Percentiles rank a stretch among this genome's conserved stretches.
These are phyloP conservation scores for Gymnoscopelus microlampas DNA, from an alignment of 2,797 vertebrate species.

Conservation along the genomic window DNA sequence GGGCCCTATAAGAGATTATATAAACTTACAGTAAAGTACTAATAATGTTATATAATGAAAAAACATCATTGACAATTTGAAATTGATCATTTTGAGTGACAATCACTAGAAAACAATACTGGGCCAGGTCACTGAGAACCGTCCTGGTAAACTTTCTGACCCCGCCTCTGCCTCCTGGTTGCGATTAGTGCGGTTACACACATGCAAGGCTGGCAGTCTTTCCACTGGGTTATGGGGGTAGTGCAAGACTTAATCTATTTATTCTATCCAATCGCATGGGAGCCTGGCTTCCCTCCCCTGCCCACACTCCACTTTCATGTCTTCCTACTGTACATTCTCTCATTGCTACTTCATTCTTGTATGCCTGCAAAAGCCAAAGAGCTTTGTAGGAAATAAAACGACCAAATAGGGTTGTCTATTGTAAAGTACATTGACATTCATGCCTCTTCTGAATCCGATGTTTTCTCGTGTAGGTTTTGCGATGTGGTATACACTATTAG, in stretches of 20 bases:
- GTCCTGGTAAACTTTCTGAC: neutral
- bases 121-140: neutral
- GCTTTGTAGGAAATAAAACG: slow-evolving; percentile 16
- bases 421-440: neutral
- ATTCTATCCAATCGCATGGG: slow-evolving; percentile 67
- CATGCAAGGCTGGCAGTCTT: slow-evolving; percentile 26
- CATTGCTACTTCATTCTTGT: slow-evolving; percentile 20
- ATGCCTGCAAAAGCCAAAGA: slow-evolving; percentile 9
- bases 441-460: neutral
- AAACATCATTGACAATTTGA: no score
- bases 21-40: no score
- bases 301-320: slow-evolving; percentile 42
- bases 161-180: slow-evolving; percentile 1
- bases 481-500: slow-evolving; percentile 22
- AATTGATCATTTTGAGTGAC: no score
- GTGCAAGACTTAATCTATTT: slow-evolving; percentile 74
- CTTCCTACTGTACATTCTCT: slow-evolving; percentile 14
- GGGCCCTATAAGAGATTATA: no score
- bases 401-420: neutral
- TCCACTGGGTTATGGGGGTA: slow-evolving; percentile 23
- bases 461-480: slow-evolving; percentile 4
- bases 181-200: slow-evolving; percentile 22
- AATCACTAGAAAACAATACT: no score
- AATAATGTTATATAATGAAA: no score
- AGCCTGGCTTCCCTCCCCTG: slow-evolving; percentile 66